A percentile compares a stretch with the other conserved stretches of the same genome.
Evolutionary conservation across 2,113 vertebrate species (phyloP).

Genomic region (Bos indicus): DNA sequence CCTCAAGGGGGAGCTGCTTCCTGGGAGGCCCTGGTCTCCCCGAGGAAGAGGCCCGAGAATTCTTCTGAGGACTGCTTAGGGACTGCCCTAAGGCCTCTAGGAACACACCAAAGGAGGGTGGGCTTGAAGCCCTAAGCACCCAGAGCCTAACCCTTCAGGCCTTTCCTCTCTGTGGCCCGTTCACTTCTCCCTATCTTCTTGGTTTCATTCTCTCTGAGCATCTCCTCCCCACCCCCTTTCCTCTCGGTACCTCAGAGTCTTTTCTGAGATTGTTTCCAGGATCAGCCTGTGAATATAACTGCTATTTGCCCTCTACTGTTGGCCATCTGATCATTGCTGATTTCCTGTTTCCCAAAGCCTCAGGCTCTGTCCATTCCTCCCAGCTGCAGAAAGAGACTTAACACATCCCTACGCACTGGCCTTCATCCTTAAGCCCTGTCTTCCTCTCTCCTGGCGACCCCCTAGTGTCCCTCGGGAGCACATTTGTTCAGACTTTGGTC

Average conservation of each 20-base stretch:
- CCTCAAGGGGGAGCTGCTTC: slow-evolving; percentile 17
- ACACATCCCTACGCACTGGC: background rate
- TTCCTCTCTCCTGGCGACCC: slow-evolving; percentile 49
- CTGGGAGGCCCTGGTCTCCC: slow-evolving; percentile 17
- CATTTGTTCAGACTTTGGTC: slow-evolving; percentile 58
- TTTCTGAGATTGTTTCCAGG: background rate
- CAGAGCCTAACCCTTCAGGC: background rate
- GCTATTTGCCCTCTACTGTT: slow-evolving; percentile 14
- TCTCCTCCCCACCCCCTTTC: background rate
- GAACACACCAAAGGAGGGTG: background rate
- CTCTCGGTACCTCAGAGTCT: background rate
- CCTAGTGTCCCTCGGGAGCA: background rate
- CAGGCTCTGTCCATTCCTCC: slow-evolving; percentile 41
- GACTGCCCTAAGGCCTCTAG: background rate
- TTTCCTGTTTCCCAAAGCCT: slow-evolving; percentile 56
- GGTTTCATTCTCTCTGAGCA: background rate
- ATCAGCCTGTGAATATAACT: background rate
- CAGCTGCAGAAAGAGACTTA: background rate
- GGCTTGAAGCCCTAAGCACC: background rate
- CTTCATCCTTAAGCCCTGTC: slow-evolving; percentile 38
- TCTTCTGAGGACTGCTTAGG: background rate
- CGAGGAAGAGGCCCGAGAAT: background rate
- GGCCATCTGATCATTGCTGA: slow-evolving; percentile 18
- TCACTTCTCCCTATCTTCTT: background rate
- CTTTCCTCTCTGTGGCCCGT: background rate